A percentile compares a stretch with the other conserved stretches of the same genome.
phyloP scores from a whole-genome alignment of 2,113 vertebrate genomes.

The Merops nubicus region DNA sequence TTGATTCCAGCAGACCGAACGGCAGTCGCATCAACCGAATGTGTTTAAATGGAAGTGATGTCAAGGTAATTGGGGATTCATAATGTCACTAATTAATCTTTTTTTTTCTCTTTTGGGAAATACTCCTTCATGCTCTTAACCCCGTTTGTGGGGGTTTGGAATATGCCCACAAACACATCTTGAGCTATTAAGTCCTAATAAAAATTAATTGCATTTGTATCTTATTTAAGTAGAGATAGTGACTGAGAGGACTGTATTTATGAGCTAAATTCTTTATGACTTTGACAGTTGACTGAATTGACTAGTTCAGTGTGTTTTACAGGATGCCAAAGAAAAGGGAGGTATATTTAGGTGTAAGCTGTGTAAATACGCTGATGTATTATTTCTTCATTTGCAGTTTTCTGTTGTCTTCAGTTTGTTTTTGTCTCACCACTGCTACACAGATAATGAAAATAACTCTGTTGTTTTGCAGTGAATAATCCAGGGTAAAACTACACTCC shows the following conservation, averaged over 20 bases:
- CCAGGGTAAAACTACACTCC: not conserved
- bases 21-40: slow-evolving; percentile 96
- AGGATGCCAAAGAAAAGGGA: not conserved
- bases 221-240: not conserved
- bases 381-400: not conserved
- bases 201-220: not conserved
- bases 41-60: slow-evolving; percentile 93
- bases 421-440: not conserved
- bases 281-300: not conserved
- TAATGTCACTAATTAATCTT: not conserved
- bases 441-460: not conserved
- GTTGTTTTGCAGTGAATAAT: not conserved
- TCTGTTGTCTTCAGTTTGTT: not conserved
- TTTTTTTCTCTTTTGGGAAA: not conserved
- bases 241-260: not conserved
- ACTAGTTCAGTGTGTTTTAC: not conserved
- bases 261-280: not conserved
- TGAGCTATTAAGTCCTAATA: not conserved
- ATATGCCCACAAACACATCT: not conserved
- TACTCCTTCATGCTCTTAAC: not conserved
- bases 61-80: slow-evolving; percentile 84
- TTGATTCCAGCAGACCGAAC: slow-evolving; percentile 94
- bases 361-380: not conserved
- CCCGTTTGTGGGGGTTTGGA: not conserved
- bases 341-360: not conserved